phyloP scores from a whole-genome alignment of 2,797 vertebrate species.

The Dipus sagitta region DNA sequence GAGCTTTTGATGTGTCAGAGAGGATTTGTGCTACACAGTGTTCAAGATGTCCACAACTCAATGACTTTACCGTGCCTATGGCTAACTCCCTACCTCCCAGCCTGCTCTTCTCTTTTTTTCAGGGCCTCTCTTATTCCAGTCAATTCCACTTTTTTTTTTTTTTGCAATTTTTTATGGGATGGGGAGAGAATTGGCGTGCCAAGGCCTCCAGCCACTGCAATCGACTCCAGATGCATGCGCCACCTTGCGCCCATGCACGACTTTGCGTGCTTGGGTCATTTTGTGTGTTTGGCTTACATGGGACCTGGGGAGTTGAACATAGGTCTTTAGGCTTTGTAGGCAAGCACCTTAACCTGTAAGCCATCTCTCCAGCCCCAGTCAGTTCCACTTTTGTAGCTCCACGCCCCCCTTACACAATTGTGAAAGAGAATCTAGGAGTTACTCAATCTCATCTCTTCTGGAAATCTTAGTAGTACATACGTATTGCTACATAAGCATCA shows the following conservation, averaged over 20 bases:
- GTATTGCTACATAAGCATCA: not conserved
- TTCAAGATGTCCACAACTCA: not conserved
- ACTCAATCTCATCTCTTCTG: not conserved
- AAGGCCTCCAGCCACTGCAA: too few species aligned
- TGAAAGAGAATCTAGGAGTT: not conserved
- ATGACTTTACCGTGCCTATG: not conserved
- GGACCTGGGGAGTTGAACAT: too few species aligned
- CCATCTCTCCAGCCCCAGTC: not conserved
- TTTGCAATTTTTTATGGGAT: too few species aligned
- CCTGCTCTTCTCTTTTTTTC: not conserved
- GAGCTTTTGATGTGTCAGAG: not conserved
- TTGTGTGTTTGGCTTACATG: too few species aligned
- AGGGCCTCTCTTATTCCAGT: too few species aligned
- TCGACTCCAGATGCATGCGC: too few species aligned
- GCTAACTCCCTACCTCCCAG: not conserved
- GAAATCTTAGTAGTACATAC: not conserved
- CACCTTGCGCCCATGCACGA: too few species aligned
- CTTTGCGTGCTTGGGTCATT: too few species aligned
- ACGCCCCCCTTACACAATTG: accelerated
- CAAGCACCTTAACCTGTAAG: too few species aligned
- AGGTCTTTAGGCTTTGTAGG: too few species aligned
- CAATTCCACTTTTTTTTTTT: too few species aligned
- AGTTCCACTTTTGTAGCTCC: not conserved
- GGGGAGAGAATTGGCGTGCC: too few species aligned
- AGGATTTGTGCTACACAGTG: not conserved